Conservation (phyloP, 2,888 invertebrate genomes). For the Meiosimyza platycephala region DNA sequence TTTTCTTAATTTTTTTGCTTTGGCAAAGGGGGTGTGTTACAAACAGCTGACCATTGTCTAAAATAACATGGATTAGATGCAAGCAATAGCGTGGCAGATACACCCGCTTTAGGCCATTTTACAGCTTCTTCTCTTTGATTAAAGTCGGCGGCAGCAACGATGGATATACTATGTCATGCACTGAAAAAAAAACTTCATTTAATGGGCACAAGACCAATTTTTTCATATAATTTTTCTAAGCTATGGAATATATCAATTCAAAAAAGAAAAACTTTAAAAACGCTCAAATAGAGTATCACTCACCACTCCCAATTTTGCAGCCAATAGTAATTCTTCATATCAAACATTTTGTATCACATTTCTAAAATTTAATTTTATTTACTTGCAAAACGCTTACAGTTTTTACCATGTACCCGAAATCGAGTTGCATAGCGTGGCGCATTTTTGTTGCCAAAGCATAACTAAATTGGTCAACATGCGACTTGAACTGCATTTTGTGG, state of each 20-base stretch:
- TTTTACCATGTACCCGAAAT: too few species aligned
- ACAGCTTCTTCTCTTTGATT: conserved; percentile 46
- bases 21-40: background rate
- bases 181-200: too few species aligned
- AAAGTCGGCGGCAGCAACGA: conserved; percentile 35
- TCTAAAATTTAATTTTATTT: too few species aligned
- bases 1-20: conserved; percentile 7
- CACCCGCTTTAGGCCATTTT: conserved; percentile 42
- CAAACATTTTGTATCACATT: too few species aligned
- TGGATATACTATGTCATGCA: background rate
- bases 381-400: too few species aligned
- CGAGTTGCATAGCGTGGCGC: conserved; percentile 4
- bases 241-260: too few species aligned
- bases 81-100: background rate
- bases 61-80: conserved; percentile 19
- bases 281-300: too few species aligned
- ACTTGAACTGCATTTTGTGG: conserved; percentile 27
- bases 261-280: too few species aligned
- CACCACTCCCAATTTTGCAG: too few species aligned
- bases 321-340: too few species aligned
- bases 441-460: conserved; percentile 1
- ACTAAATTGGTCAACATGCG: conserved; percentile 29
- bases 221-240: too few species aligned
- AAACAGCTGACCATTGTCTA: conserved; percentile 21
- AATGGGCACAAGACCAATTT: too few species aligned